Percentiles rank a stretch among this genome's conserved stretches.
Evolutionary conservation across 2,797 vertebrate genomes (phyloP).

Genomic region (Liparis tanakae): DNA sequence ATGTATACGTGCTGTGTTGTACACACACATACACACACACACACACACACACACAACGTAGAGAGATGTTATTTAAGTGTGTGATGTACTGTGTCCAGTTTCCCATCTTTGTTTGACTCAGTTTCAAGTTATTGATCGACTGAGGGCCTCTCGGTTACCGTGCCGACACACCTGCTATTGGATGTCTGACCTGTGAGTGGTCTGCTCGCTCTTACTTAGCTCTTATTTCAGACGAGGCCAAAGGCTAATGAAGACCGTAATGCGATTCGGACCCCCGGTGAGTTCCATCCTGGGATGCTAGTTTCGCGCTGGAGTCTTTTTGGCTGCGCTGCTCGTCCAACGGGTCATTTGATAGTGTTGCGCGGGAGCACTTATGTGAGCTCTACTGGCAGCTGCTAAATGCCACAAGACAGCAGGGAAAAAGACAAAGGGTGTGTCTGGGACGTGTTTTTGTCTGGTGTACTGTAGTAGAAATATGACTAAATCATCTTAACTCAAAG

Average conservation of each 20-base stretch:
- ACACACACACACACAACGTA: neutral
- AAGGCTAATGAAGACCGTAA: constrained; percentile 69
- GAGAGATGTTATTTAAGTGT: constrained; percentile 7
- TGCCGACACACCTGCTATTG: constrained; percentile 45
- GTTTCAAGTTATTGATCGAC: constrained; percentile 47
- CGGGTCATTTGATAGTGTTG: constrained; percentile 38
- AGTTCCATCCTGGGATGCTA: constrained; percentile 45
- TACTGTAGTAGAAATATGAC: neutral
- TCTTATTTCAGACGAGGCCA: constrained; percentile 58
- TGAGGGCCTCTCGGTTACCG: constrained; percentile 39
- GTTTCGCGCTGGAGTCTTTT: constrained; percentile 42
- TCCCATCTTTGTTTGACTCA: constrained; percentile 43
- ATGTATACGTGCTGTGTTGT: constrained; percentile 1
- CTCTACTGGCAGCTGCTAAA: constrained; percentile 40
- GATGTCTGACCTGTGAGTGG: constrained; percentile 65
- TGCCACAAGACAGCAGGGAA: constrained; percentile 29
- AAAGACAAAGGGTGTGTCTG: constrained; percentile 8
- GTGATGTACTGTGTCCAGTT: constrained; percentile 20
- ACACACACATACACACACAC: neutral
- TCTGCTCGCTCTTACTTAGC: constrained; percentile 60
- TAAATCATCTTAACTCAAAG: neutral
- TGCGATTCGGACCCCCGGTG: constrained; percentile 50
- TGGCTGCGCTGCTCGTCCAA: constrained; percentile 38
- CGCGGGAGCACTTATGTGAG: constrained; percentile 21
- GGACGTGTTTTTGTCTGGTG: constrained; percentile 1